Base-by-base conservation (phyloP, 2,888 invertebrate species). In the Drosophila anceps region DNA sequence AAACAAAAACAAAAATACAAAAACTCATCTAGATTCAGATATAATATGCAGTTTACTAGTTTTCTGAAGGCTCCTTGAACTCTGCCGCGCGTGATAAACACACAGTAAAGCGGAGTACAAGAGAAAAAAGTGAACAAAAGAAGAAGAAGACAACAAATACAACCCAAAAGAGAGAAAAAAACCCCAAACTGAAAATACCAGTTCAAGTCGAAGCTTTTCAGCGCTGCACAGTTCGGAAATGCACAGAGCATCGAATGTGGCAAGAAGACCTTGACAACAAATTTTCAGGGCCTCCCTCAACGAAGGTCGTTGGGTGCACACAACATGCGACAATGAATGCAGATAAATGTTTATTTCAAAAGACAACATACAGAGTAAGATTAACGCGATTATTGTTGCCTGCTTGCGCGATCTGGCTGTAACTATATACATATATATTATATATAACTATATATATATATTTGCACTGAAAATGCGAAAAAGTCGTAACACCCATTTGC, bases 181-280 rank as follows among this genome's bases (percentile, higher is more conserved):
- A 61, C 43, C 79, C 78, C 76, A 63, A 69, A 55, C 48, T 65
- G 51, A 79, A 81, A 83, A 82, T 84, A 82, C 73, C 85, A 86
- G 87, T 84, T 85, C 86, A 85, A 84, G 84, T 86, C 84, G 73
- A 77, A 82, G 77, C 69, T 57, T 70, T 71, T 57, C 58, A 81
- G 63, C 71, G 83, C 64, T 83, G 81, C 77, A 79, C 75, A 66
- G 75, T 64, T 84, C 83, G 81, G 79, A 86, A 86, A 85, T 86
- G 86, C 87, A 86, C 61, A 58, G 54, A 75, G 58, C 63, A 75
- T 55, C 61, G 74, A 64, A 37, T 63, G 63, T 37, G 39, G 78
- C 51, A 69, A 66, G 76, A 65, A 73, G 81, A 79, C 86, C 86
- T 86, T 86, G 86, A 84, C 87, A 87, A 85, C 82, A 81, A 83